phyloP scores from a whole-genome alignment of 1,140 invertebrate species.

The Gryon sp. region DNA sequence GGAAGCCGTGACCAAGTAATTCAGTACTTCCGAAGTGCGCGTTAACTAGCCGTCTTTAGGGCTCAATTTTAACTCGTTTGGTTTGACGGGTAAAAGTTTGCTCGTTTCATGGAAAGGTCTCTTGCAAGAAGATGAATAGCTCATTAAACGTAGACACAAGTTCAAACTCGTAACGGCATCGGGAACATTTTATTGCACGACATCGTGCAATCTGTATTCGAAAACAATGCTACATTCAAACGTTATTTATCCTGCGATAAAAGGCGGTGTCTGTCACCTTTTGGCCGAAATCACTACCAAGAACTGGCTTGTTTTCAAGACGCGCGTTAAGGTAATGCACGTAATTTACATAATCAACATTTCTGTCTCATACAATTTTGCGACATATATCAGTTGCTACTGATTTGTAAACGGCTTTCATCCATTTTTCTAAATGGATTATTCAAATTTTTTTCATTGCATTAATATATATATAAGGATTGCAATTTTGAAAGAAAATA shows the following conservation, averaged over 20 bases:
- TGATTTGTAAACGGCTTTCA: no score
- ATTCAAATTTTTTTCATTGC: no score
- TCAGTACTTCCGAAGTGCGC: conserved; percentile 52
- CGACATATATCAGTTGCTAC: no score
- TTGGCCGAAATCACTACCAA: conserved; percentile 8
- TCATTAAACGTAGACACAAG: conserved; percentile 44
- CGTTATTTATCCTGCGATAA: conserved; percentile 34
- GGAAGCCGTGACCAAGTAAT: conserved; percentile 53
- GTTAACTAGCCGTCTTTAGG: conserved; percentile 51
- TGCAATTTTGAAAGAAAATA: no score
- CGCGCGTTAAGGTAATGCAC: conserved; percentile 15
- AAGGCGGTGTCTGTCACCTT: not conserved
- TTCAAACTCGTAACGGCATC: conserved; percentile 21
- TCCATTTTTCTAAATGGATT: no score
- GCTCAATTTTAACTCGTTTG: conserved; percentile 41
- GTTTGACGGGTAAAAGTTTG: conserved; percentile 52
- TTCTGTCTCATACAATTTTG: not conserved
- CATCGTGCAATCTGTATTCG: not conserved
- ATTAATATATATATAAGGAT: no score
- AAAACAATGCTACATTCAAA: conserved; percentile 33
- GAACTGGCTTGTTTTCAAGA: conserved; percentile 42
- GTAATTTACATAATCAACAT: conserved; percentile 38
- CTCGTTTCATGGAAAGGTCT: conserved; percentile 32
- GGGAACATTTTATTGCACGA: conserved; percentile 8
- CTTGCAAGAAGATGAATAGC: conserved; percentile 32